Evolutionary conservation across 2,113 vertebrate genomes (phyloP).

Genomic region (Siniperca chuatsi): DNA sequence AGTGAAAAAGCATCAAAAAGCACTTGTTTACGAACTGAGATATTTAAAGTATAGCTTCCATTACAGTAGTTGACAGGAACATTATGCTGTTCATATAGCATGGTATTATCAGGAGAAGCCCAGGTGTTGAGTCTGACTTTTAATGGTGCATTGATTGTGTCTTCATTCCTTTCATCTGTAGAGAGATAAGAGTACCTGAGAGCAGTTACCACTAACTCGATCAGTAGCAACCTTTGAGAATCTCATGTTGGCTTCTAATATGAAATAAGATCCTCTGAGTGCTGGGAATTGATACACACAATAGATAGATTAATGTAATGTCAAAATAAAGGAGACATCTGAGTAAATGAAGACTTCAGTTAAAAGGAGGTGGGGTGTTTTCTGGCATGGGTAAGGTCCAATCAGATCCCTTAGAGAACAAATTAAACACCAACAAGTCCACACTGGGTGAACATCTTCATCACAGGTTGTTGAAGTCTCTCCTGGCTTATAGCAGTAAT

Average conservation of each 20-base stretch:
- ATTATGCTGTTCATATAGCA: background rate
- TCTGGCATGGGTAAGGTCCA: background rate
- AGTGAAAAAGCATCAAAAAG: background rate
- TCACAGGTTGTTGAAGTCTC: too few relatives aligned
- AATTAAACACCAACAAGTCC: background rate
- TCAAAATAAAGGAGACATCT: conserved; percentile 28
- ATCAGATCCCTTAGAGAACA: background rate
- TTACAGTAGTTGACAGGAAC: background rate
- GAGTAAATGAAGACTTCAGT: background rate
- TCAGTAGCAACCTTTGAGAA: conserved; percentile 30
- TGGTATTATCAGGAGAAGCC: background rate
- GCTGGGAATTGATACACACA: conserved; percentile 20
- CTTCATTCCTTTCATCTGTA: background rate
- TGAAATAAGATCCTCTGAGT: conserved; percentile 32
- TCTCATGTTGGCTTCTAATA: conserved; percentile 7
- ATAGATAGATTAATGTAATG: background rate
- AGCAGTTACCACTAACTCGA: background rate
- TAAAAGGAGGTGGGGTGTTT: background rate
- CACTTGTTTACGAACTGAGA: background rate
- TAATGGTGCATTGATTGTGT: conserved; percentile 30
- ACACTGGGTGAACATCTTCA: background rate
- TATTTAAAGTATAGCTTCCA: background rate
- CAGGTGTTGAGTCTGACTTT: background rate
- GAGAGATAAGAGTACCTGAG: background rate
- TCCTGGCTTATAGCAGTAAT: background rate